Base-by-base conservation (phyloP, 2,888 invertebrate genomes). In the Dendrolimus pini region DNA sequence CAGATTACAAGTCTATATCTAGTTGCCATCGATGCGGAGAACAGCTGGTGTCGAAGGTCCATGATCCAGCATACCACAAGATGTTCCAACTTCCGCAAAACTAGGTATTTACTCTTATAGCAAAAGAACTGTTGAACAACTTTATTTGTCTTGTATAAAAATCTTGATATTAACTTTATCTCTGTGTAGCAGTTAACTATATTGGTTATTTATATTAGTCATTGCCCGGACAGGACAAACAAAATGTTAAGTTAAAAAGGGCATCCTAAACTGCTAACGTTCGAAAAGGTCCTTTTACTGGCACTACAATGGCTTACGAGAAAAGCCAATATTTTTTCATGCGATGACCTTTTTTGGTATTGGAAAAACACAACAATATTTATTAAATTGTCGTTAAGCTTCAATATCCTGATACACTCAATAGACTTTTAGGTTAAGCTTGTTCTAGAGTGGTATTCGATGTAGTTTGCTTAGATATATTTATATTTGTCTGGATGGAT, bases 251-350 rank as follows among this genome's bases (percentile, higher is more conserved):
- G 47, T 47, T 47, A 10, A 47, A 47, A 47, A 47, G 47, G 47
- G 10, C 47, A 12, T 47, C 12, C 47, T 10, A 47, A 10, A 47
- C 12, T 47, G 47, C 9, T 12, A 47, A 47, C 47, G 9, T 47
- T 12, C 9, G 9, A 47, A 47, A 47, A 47, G 47, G 47, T 47
- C 12, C 47, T 47, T 55, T 57, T 47, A 55, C 53, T 52, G 12
- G 55, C 42, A 58, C 54, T 30, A 53, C 53, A 55, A 54, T 54
- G 52, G 52, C 53, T 57, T 56, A 57, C 54, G 55, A 59, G 58
- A 59, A 59, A 55, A 56, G 57, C 52, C 55, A 58, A 58, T 58
- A 60, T 60, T 61, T 59, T 54, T 47, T 47, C 47, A 47, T 9
- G 9, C 47, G 47, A 7, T 47, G 47, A 47, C 47, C 47, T 47